Evolutionary conservation across 2,797 vertebrate species (phyloP), one percentile per base, ranked within the genome.

Genomic region (Clamator glandarius): DNA sequence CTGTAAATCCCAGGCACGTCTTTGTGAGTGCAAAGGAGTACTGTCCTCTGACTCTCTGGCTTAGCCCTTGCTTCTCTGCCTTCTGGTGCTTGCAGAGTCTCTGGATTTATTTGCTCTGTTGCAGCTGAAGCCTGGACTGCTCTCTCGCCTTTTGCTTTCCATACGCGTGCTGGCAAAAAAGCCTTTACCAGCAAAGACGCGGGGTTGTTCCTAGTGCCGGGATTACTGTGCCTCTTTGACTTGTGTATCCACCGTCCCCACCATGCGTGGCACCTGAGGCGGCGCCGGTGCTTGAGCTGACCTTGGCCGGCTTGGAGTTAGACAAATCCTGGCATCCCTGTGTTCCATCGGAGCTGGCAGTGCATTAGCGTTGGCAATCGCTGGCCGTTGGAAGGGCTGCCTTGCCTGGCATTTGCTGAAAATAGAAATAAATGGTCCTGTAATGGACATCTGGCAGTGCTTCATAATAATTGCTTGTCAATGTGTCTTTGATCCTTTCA

Each of bases 401-500:
- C 42, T 66, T 44, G 39, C 77, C 55, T 59, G 80, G 66, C 4
- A 5, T 18, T 87, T n/a, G 5, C 75, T 79, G 69, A 39, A 69
- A 67, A 63, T 5, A 77, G 68, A 61, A 80, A 33, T 35, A 35
- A 89, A 68, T 55, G 66, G 55, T 55, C 77, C 66, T 19, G 42
- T 69, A 73, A 75, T 82, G 84, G 28, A 61, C 51, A 61, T 85
- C 89, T 95, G 89, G 88, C 89, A 84, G 64, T 11, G 68, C 76
- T 89, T 63, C 48, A 1, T 51, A 33, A 3, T 59, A 46, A 69
- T 48, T 58, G 55, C 82, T 42, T 69, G 81, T 66, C 75, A 59
- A 28, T 89, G 93, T 73, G 68, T 39, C 79, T 84, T 69, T 84
- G 59, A 84, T 83, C 57, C 64, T 94, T 94, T 89, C 54, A 70